Evolutionary conservation across 2,888 invertebrate species (phyloP).

Genomic region (Brenthis daphne): DNA sequence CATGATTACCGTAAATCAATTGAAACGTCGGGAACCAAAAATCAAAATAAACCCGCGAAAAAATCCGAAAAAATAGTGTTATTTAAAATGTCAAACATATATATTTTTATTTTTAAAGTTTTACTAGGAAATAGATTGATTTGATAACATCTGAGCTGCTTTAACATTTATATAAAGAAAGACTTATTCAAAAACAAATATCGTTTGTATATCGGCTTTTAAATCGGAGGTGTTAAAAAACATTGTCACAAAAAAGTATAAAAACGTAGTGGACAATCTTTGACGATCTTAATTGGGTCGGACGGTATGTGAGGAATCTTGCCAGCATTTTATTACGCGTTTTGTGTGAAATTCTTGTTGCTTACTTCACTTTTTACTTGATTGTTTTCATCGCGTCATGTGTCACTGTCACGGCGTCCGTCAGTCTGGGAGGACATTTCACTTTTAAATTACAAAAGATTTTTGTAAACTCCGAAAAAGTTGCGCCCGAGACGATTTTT

Average conservation of each 20-base stretch:
- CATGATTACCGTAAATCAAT: no score
- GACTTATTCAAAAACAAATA: neutral
- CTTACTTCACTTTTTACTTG: slow-evolving; percentile 40
- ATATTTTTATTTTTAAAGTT: neutral
- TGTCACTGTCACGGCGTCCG: slow-evolving; percentile 52
- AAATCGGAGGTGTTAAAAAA: slow-evolving; percentile 59
- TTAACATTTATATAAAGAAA: neutral
- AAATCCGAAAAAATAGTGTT: no score
- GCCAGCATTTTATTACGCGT: slow-evolving; percentile 46
- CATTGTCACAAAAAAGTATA: slow-evolving; percentile 49
- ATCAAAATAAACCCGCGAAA: no score
- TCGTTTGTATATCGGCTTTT: slow-evolving; percentile 41
- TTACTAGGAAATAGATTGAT: no score
- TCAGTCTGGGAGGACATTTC: slow-evolving; percentile 49
- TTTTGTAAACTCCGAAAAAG: slow-evolving; percentile 43
- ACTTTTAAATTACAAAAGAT: slow-evolving; percentile 53
- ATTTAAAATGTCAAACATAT: no score
- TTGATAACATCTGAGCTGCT: no score
- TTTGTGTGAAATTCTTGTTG: slow-evolving; percentile 28
- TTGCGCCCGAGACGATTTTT: slow-evolving; percentile 25
- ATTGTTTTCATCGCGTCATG: slow-evolving; percentile 51
- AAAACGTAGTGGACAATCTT: slow-evolving; percentile 62
- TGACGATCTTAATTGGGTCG: slow-evolving; percentile 75
- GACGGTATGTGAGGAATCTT: slow-evolving; percentile 64
- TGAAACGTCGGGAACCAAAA: no score